Percentiles rank a stretch among this genome's conserved stretches.
phyloP scores from a whole-genome alignment of 1,140 invertebrate species.

The Calliphora vicina region DNA sequence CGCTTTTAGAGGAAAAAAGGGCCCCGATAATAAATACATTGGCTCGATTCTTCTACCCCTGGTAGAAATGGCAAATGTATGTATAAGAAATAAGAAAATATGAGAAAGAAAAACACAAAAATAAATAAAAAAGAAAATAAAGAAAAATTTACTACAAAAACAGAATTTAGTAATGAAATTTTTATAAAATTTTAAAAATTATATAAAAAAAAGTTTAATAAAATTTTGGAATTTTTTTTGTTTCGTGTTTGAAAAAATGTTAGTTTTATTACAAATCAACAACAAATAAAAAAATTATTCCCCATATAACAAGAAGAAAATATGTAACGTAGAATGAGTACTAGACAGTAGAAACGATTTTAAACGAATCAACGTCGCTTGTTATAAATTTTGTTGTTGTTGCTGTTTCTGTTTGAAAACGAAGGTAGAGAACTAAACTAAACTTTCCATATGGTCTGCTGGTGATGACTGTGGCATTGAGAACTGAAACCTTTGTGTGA shows the following conservation, averaged over 20 bases:
- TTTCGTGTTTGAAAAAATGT: too few relatives aligned
- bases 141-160: neutral
- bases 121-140: neutral
- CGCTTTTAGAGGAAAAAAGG: neutral
- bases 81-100: neutral
- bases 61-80: neutral
- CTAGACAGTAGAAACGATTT: constrained; percentile 23
- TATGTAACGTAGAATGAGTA: neutral
- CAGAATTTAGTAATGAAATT: neutral
- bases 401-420: constrained; percentile 40
- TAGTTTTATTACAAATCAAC: too few relatives aligned
- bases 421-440: constrained; percentile 43
- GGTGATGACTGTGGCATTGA: constrained; percentile 53
- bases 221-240: too few relatives aligned
- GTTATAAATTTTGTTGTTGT: constrained; percentile 33
- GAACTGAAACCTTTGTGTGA: constrained; percentile 58
- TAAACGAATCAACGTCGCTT: constrained; percentile 38
- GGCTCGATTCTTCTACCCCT: too few relatives aligned
- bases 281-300: too few relatives aligned
- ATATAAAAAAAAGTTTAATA: neutral
- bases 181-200: neutral
- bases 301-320: too few relatives aligned
- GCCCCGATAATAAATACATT: neutral
- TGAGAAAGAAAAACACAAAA: neutral
- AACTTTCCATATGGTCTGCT: constrained; percentile 57